Base-by-base conservation (phyloP, 2,113 vertebrate genomes). In the Cinclus mexicanus region DNA sequence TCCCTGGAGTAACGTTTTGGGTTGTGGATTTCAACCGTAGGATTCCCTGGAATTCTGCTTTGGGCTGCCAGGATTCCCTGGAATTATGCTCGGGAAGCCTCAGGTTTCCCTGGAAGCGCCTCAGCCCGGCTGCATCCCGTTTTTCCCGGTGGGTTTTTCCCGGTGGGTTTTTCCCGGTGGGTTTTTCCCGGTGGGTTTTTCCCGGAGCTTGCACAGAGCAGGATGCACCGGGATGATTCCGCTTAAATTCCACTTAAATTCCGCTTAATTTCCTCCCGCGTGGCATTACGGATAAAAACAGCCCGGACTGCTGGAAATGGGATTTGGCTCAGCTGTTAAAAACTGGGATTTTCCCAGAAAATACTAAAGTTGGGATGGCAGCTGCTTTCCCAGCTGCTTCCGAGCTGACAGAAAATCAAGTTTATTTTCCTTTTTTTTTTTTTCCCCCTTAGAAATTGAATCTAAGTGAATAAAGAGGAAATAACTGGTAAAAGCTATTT, bases 261-360 rank as follows among this genome's bases (percentile, higher is more conserved):
- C 46, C 6, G 1, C 33, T 35, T 5, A 0, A 8, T 0, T 39
- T 35, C 39, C 33, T 25, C 35, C 50, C 7, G 2, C 6, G 0
- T 6, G 49, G 4, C 4, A 3, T 3, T 9, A 2, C 23, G 12
- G 4, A 1, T 1, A 1, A 6, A 3, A 55, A 4, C 35, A 9
- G 12, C 10, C 46, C 3, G 16, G 39, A 4, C 2, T 14, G 1
- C 24, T 5, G 63, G 10, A 2, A 42, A 5, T 6, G 25, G 7
- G 41, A 5, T 19, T 19, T 6, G 31, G 15, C n/a, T 14, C 13
- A 1, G 76, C 81, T 10, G 11, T 5, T 2, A 0, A 53, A 5
- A 67, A 3, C 33, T 2, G 4, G 25, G 72, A 7, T 15, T 82
- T 68, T 19, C 21, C 59, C 41, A 6, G 15, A 25, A 56, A 46